A percentile compares a stretch with the other conserved stretches of the same genome.
Conservation (phyloP, 2,113 vertebrate species). For the Corythoichthys haematopterus region DNA sequence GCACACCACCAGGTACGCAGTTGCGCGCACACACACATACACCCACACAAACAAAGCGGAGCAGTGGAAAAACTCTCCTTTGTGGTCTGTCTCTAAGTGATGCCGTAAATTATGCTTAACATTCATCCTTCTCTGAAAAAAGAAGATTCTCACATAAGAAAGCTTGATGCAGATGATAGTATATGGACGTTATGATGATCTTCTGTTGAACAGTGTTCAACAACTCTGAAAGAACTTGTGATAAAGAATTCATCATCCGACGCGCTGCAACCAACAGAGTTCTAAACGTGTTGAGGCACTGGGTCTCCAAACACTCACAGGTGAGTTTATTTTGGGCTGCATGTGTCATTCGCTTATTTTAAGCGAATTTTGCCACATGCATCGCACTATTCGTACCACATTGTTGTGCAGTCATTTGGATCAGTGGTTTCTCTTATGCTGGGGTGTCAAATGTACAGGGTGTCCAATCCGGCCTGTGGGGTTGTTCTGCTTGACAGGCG, state of each 20-base stretch:
- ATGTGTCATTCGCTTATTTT: conserved; percentile 20
- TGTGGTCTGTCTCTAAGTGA: too few relatives aligned
- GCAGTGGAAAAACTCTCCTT: too few relatives aligned
- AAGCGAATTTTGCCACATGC: conserved; percentile 34
- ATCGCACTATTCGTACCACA: conserved; percentile 28
- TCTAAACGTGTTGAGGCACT: conserved; percentile 96
- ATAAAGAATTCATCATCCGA: conserved; percentile 99
- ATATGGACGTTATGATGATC: background rate
- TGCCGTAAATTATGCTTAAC: too few relatives aligned
- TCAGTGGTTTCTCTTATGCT: conserved; percentile 14
- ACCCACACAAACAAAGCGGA: conserved; percentile 6
- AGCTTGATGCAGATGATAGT: too few relatives aligned
- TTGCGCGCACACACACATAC: conserved; percentile 9
- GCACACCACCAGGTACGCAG: conserved; percentile 83
- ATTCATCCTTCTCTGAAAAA: too few relatives aligned
- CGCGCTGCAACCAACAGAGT: conserved; percentile 94
- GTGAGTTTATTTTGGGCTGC: conserved; percentile 61
- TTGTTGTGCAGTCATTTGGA: conserved; percentile 24
- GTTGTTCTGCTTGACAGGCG: too few relatives aligned
- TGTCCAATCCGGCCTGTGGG: too few relatives aligned
- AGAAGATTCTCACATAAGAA: too few relatives aligned
- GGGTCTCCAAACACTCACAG: conserved; percentile 99
- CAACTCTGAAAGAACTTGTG: conserved; percentile 87
- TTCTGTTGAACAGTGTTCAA: conserved; percentile 79
- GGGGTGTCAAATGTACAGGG: too few relatives aligned